phyloP scores from a whole-genome alignment of 2,888 invertebrate genomes.

The Myopa tessellatipennis region DNA sequence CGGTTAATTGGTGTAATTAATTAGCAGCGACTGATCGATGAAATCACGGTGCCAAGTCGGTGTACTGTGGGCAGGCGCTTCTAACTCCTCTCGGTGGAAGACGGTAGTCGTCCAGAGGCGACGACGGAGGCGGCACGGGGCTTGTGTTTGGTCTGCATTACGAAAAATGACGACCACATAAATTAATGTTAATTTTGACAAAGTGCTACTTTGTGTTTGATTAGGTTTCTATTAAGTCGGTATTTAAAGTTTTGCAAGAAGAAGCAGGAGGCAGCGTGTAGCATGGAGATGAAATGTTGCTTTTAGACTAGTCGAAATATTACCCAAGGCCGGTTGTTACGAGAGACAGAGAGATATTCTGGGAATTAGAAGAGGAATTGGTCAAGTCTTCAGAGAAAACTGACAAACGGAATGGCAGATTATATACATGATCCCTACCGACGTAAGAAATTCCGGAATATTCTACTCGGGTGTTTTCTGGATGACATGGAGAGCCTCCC shows the following conservation, averaged over 20 bases:
- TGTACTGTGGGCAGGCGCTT: background rate
- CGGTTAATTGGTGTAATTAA: slow-evolving; percentile 39
- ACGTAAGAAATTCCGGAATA: no score
- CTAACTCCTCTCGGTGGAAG: background rate
- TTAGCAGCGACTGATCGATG: slow-evolving; percentile 35
- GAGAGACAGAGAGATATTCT: no score
- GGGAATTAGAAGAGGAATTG: no score
- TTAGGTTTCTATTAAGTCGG: background rate
- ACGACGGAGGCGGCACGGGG: slow-evolving; percentile 14
- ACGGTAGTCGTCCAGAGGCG: slow-evolving; percentile 6
- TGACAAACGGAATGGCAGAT: no score
- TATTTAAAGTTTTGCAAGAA: background rate
- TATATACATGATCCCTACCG: no score
- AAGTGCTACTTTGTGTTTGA: slow-evolving; percentile 7
- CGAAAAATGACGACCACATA: background rate
- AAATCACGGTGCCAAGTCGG: slow-evolving; percentile 14
- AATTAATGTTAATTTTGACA: slow-evolving; percentile 5
- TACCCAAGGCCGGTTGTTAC: no score
- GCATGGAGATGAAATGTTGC: background rate
- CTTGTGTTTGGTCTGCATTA: background rate
- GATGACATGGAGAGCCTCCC: no score
- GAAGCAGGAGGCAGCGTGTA: background rate
- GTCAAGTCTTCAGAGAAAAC: no score
- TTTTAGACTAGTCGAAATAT: no score
- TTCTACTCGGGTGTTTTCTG: no score